Conservation (phyloP, 2,113 vertebrate genomes). For the Podarcis raffonei region DNA sequence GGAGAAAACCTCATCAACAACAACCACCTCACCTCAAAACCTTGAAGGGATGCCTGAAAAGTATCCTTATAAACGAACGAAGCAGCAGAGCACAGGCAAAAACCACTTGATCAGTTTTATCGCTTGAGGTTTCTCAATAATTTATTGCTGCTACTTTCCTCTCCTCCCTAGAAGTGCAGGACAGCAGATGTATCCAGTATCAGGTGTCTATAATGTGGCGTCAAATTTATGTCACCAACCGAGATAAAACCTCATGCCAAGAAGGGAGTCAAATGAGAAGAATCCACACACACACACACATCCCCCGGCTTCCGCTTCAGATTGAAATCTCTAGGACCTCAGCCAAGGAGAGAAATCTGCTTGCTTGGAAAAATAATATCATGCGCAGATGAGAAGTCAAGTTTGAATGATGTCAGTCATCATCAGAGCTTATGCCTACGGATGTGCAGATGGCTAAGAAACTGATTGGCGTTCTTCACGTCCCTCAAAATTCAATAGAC, state of each 20-base stretch:
- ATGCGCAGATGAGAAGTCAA: not conserved
- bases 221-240: conserved; percentile 34
- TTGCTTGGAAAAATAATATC: not conserved
- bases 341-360: not conserved
- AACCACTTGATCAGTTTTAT: conserved; percentile 17
- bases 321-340: not conserved
- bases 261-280: conserved; percentile 31
- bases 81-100: not conserved
- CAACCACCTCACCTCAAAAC: not conserved
- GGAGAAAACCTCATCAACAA: not conserved
- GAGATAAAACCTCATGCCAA: not conserved
- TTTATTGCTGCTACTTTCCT: conserved; percentile 43
- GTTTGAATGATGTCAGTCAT: not conserved
- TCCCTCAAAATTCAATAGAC: not conserved
- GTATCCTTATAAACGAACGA: not conserved
- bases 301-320: not conserved
- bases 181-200: not conserved
- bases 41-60: too few relatives aligned
- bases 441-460: not conserved
- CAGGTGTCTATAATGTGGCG: not conserved
- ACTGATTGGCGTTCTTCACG: not conserved
- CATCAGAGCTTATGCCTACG: not conserved
- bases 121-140: conserved; percentile 31
- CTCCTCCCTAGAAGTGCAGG: conserved; percentile 37
- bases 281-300: not conserved